These are phyloP conservation scores for Ailuropoda melanoleuca DNA, from an alignment of 2,113 vertebrate species.

Conservation along the genomic window DNA sequence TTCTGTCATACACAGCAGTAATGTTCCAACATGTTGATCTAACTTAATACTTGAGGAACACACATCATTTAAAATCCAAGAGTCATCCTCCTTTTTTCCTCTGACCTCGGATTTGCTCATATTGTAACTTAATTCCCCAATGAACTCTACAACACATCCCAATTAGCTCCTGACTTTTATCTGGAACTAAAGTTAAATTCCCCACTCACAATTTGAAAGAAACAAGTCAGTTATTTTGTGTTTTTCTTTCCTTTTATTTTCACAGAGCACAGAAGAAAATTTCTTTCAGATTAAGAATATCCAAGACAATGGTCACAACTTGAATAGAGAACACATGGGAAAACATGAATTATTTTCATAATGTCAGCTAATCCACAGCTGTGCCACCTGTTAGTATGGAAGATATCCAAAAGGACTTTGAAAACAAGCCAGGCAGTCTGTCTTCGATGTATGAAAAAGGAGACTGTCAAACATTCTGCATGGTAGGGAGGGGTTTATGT, in stretches of 20 bases:
- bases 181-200: not conserved
- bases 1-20: not conserved
- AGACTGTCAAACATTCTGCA: not conserved
- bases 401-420: not conserved
- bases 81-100: not conserved
- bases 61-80: not conserved
- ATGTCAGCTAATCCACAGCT: slow-evolving; percentile 45
- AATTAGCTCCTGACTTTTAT: not conserved
- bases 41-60: not conserved
- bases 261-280: not conserved
- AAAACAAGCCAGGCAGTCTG: slow-evolving; percentile 27
- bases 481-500: too few species aligned
- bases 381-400: slow-evolving; percentile 58
- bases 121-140: not conserved
- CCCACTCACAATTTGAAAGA: not conserved
- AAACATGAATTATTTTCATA: slow-evolving; percentile 37
- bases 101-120: not conserved
- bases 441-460: not conserved
- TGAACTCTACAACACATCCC: not conserved
- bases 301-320: not conserved
- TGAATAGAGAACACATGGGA: not conserved
- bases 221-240: not conserved
- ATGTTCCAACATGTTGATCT: not conserved
- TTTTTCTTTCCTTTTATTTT: slow-evolving; percentile 4
- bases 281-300: slow-evolving; percentile 12